Conservation (phyloP, 2,113 vertebrate species). For the Leiothrix lutea region DNA sequence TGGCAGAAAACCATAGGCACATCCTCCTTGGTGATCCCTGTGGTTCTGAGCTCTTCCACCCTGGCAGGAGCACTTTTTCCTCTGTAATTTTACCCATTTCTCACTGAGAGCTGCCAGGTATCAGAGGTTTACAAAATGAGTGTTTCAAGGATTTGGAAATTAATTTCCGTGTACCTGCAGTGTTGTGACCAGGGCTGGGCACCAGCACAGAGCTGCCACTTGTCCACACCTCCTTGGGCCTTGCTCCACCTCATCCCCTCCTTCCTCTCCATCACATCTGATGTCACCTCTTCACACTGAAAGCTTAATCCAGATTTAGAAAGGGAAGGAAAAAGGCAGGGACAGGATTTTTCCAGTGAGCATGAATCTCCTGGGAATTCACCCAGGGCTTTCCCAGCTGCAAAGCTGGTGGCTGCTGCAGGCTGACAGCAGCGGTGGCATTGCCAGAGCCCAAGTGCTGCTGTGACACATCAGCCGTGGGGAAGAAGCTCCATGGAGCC, state of each 20-base stretch:
- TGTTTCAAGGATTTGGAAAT: background rate
- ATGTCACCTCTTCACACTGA: background rate
- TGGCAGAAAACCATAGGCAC: background rate
- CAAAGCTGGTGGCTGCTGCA: background rate
- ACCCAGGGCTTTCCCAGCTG: background rate
- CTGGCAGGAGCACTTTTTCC: background rate
- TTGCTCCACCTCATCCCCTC: background rate
- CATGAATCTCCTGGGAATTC: background rate
- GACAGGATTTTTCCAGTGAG: background rate
- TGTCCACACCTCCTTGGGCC: background rate
- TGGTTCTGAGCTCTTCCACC: background rate
- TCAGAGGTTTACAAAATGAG: background rate
- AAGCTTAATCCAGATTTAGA: background rate
- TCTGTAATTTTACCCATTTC: background rate
- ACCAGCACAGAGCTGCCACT: accelerated
- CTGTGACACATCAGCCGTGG: background rate
- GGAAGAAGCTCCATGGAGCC: accelerated
- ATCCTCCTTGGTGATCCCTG: background rate
- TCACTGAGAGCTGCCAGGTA: background rate
- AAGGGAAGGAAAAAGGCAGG: background rate
- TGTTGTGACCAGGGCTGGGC: background rate
- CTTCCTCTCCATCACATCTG: background rate
- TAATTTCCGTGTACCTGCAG: background rate
- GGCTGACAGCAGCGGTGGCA: accelerated
- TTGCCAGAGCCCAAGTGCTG: background rate